phyloP scores from a whole-genome alignment of 53 echinoderm and acorn worm species.

The Actinopyga echinites region DNA sequence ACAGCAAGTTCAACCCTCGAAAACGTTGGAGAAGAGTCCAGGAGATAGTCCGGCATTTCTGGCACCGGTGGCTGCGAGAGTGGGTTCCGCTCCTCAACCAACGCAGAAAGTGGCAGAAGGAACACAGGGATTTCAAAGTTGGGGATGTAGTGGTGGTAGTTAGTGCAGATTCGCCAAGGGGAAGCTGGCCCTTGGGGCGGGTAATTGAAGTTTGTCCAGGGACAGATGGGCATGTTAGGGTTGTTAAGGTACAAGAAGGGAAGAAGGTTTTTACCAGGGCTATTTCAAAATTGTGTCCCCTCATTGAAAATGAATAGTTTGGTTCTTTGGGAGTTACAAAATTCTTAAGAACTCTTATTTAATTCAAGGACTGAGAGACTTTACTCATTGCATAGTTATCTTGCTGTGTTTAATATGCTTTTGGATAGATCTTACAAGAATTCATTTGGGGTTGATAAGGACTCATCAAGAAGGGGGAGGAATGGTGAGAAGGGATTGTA shows the following conservation, averaged over 20 bases:
- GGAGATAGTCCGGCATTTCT: slow-evolving; percentile 37
- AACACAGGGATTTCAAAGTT: slow-evolving; percentile 28
- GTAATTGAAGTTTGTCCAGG: slow-evolving; percentile 31
- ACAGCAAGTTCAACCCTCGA: not conserved
- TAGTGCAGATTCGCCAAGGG: slow-evolving; percentile 10
- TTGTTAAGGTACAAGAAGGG: slow-evolving; percentile 31
- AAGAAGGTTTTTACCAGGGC: slow-evolving; percentile 18
- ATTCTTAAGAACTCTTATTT: no score
- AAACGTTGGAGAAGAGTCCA: slow-evolving; percentile 34
- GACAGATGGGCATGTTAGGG: slow-evolving; percentile 33
- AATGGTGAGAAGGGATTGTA: no score
- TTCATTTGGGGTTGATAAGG: no score
- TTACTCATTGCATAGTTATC: no score
- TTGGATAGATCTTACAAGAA: not conserved
- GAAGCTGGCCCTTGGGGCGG: slow-evolving; percentile 16
- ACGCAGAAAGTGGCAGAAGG: slow-evolving; percentile 30
- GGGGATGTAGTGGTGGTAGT: slow-evolving; percentile 15
- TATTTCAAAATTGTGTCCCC: slow-evolving; percentile 29
- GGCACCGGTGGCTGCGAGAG: slow-evolving; percentile 37
- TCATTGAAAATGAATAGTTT: not conserved
- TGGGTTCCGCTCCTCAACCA: slow-evolving; percentile 26
- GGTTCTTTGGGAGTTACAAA: no score
- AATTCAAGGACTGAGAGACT: no score
- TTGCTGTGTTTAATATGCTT: no score
- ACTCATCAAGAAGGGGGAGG: no score